Evolutionary conservation across 2,113 vertebrate species (phyloP).

Genomic region (Xiphophorus couchianus): DNA sequence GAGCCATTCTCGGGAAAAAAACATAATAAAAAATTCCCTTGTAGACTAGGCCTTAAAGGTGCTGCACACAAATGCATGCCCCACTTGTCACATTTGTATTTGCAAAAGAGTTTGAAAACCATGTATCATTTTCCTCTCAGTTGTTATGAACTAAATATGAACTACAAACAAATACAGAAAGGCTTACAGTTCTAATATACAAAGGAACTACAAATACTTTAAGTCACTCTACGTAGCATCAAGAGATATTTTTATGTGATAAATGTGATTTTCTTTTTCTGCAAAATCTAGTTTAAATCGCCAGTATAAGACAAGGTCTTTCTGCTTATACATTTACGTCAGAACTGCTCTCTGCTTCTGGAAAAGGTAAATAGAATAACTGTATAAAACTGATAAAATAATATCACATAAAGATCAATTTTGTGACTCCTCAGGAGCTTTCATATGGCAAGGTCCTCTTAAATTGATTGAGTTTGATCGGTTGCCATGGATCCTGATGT

Average conservation of each 20-base stretch:
- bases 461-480: neutral
- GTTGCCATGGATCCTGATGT: neutral
- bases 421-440: slow-evolving; percentile 2
- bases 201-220: neutral
- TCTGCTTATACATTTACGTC: neutral
- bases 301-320: neutral
- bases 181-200: no score
- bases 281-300: neutral
- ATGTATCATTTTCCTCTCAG: neutral
- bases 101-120: neutral
- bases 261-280: neutral
- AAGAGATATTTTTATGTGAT: neutral
- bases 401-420: neutral
- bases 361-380: neutral
- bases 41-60: no score
- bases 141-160: neutral
- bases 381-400: slow-evolving; percentile 9
- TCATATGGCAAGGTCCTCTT: neutral
- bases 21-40: no score
- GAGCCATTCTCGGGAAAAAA: no score
- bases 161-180: no score
- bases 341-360: neutral
- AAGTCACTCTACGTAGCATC: neutral
- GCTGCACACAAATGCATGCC: neutral
- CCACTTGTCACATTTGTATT: neutral